These are phyloP conservation scores for Mantis religiosa DNA, from an alignment of 2,888 invertebrate species.

Conservation along the genomic window DNA sequence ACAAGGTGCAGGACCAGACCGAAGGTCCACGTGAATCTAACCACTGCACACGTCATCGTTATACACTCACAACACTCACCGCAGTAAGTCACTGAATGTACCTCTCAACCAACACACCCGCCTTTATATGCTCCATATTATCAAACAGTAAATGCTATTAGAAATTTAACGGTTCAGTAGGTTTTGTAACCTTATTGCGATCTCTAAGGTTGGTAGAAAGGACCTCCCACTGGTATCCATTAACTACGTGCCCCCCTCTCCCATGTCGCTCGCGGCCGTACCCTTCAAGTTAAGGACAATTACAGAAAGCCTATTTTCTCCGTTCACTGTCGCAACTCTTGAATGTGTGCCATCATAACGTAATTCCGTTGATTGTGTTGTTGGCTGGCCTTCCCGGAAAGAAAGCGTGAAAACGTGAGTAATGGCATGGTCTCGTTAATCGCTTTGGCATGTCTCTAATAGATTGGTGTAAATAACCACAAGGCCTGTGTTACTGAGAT, in stretches of 20 bases:
- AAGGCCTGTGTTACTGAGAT: too few relatives aligned
- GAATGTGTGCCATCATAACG: not conserved
- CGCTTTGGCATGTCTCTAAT: not conserved
- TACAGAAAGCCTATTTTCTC: not conserved
- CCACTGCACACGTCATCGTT: not conserved
- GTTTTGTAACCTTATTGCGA: conserved; percentile 5
- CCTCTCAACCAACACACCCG: not conserved
- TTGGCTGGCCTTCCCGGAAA: conserved; percentile 10
- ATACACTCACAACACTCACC: not conserved
- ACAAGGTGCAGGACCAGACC: not conserved
- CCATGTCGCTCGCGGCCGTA: not conserved
- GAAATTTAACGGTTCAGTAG: conserved; percentile 7
- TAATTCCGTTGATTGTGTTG: conserved; percentile 8
- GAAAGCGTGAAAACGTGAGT: conserved; percentile 7
- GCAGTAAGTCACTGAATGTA: not conserved
- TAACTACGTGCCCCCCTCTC: not conserved
- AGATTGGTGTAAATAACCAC: not conserved
- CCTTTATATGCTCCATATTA: not conserved
- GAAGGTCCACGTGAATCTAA: not conserved
- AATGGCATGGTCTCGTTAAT: not conserved
- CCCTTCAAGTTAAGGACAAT: conserved; percentile 15
- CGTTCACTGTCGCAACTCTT: not conserved
- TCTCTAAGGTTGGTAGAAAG: not conserved
- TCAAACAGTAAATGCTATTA: not conserved
- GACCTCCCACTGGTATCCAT: not conserved